A percentile compares a stretch with the other conserved stretches of the same genome.
Conservation (phyloP, 2,113 vertebrate genomes). For the Anser brachyrhynchus region DNA sequence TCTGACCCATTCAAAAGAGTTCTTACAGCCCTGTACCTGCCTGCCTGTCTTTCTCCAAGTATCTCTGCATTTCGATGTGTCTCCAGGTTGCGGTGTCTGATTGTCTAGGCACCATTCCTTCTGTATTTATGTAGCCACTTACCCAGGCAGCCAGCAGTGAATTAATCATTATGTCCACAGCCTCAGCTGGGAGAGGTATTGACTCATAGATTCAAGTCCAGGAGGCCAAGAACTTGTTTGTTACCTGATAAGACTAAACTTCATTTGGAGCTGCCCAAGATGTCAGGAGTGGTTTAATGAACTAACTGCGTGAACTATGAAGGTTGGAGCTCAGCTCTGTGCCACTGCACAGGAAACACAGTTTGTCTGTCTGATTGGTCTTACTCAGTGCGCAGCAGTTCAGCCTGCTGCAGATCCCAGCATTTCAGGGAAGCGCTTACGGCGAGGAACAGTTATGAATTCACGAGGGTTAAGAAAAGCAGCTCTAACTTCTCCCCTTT, state of each 20-base stretch:
- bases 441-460: rapidly evolving
- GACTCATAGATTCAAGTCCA: not conserved
- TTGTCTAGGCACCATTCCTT: not conserved
- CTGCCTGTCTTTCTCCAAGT: not conserved
- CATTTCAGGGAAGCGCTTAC: not conserved
- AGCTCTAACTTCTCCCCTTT: not conserved
- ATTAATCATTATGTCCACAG: slow-evolving; percentile 37
- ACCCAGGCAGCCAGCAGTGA: slow-evolving; percentile 33
- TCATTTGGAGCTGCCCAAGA: not conserved
- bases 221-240: slow-evolving; percentile 18
- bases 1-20: not conserved
- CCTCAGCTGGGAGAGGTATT: slow-evolving; percentile 8
- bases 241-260: not conserved
- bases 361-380: not conserved
- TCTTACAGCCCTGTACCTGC: not conserved
- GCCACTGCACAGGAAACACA: not conserved
- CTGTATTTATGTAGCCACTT: slow-evolving; percentile 23
- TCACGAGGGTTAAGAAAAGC: not conserved
- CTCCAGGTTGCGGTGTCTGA: not conserved
- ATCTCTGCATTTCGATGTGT: not conserved
- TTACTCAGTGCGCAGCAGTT: not conserved
- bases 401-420: not conserved
- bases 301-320: not conserved
- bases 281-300: not conserved
- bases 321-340: not conserved